These are phyloP conservation scores for Chrysochloris asiatica DNA, from an alignment of 2,113 vertebrate genomes.

Conservation along the genomic window DNA sequence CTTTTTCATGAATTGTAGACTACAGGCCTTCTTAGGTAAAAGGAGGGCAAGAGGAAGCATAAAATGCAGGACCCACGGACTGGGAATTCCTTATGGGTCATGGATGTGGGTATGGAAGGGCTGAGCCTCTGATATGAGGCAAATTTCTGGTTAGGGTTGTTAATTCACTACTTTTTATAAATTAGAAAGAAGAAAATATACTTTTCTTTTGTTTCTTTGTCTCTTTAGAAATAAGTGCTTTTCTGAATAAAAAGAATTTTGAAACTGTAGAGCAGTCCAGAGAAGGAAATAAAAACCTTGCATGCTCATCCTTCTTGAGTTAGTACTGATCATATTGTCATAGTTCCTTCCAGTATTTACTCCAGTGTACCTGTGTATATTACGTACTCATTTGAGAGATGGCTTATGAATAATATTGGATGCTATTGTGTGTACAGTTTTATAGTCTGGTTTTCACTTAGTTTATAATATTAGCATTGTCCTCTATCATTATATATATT, in stretches of 20 bases:
- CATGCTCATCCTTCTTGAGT: background rate
- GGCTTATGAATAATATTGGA: conserved; percentile 1
- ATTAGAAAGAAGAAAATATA: background rate
- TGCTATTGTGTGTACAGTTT: background rate
- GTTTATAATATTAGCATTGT: background rate
- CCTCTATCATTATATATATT: background rate
- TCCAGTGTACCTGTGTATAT: background rate
- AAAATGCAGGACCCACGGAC: background rate
- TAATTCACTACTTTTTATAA: background rate
- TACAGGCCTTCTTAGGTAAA: background rate
- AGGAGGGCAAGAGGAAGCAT: background rate
- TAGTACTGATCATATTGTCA: background rate
- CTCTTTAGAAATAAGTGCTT: conserved; percentile 18
- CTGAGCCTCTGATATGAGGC: background rate
- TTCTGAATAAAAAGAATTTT: conserved; percentile 43
- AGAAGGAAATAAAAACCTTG: background rate
- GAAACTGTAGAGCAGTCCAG: background rate
- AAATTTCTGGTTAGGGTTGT: background rate
- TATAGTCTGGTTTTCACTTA: conserved; percentile 27
- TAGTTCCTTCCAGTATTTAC: background rate
- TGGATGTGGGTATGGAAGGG: background rate
- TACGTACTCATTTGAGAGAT: background rate
- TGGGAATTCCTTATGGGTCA: background rate
- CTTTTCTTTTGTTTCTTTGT: background rate
- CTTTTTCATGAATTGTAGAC: background rate